Evolutionary conservation across 2,888 invertebrate genomes (phyloP).

Genomic region (Macaria liturata): DNA sequence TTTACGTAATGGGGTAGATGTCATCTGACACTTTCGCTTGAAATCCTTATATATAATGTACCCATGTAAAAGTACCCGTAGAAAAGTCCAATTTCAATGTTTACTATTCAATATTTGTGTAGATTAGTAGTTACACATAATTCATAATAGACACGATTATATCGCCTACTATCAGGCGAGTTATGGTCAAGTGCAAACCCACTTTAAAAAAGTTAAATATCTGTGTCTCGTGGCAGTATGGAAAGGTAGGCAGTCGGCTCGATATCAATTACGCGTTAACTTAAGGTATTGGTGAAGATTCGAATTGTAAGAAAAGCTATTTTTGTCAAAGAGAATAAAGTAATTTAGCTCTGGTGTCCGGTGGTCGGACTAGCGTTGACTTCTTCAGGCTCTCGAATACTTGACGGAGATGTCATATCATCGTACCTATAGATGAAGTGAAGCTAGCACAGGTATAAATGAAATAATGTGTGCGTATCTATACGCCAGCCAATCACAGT

Average conservation of each 20-base stretch:
- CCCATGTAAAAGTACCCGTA: too few species aligned
- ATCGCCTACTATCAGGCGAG: too few species aligned
- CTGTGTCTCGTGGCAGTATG: too few species aligned
- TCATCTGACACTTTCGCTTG: constrained; percentile 52
- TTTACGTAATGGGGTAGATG: constrained; percentile 73
- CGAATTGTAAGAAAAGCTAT: constrained; percentile 72
- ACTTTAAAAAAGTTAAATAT: too few species aligned
- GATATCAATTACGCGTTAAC: constrained; percentile 73
- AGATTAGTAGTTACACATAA: too few species aligned
- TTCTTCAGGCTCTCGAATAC: constrained; percentile 24
- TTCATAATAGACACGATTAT: too few species aligned
- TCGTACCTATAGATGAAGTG: not conserved
- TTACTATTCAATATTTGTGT: too few species aligned
- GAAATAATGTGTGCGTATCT: too few species aligned
- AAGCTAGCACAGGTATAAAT: too few species aligned
- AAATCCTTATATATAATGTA: constrained; percentile 22
- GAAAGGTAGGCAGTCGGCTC: constrained; percentile 54
- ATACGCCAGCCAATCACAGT: too few species aligned
- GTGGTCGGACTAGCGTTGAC: constrained; percentile 63
- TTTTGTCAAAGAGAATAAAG: constrained; percentile 75
- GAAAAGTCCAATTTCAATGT: too few species aligned
- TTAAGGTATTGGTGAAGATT: constrained; percentile 61
- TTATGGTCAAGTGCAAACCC: too few species aligned
- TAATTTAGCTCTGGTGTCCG: constrained; percentile 69
- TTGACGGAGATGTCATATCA: constrained; percentile 16